Evolutionary conservation across 2,888 invertebrate species (phyloP).

Genomic region (Drosophila kokeensis): DNA sequence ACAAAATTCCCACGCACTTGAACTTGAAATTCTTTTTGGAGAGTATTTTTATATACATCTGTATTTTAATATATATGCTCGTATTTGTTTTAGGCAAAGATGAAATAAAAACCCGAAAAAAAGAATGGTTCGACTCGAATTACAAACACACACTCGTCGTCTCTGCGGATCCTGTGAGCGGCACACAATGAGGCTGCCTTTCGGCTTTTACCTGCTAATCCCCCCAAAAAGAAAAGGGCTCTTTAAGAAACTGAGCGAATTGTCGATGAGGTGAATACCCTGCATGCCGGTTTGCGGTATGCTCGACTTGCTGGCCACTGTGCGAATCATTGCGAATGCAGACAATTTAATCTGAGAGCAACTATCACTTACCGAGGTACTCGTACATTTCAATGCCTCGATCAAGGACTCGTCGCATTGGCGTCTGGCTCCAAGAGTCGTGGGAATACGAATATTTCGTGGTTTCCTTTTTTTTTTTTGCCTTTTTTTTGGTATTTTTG

Average conservation of each 20-base stretch:
- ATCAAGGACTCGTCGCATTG: constrained; percentile 60
- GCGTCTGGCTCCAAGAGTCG: constrained; percentile 67
- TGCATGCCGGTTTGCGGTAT: constrained; percentile 52
- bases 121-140: constrained; percentile 59
- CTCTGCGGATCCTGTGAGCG: constrained; percentile 22
- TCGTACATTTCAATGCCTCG: constrained; percentile 49
- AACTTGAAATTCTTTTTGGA: constrained; percentile 70
- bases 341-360: constrained; percentile 38
- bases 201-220: constrained; percentile 71
- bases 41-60: constrained; percentile 61
- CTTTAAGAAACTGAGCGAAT: constrained; percentile 7
- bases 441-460: constrained; percentile 52
- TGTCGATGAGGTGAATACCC: constrained; percentile 55
- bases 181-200: constrained; percentile 41
- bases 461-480: constrained; percentile 29
- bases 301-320: constrained; percentile 62
- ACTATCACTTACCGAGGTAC: constrained; percentile 42
- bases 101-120: constrained; percentile 10
- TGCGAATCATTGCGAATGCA: constrained; percentile 31
- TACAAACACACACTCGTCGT: constrained; percentile 56
- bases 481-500: constrained; percentile 16
- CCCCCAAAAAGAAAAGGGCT: constrained; percentile 36
- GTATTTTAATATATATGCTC: constrained; percentile 19
- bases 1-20: constrained; percentile 78
- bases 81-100: constrained; percentile 42